A percentile compares a stretch with the other conserved stretches of the same genome.
Evolutionary conservation across 1,140 invertebrate species (phyloP).

Genomic region (Calephelis nemesis): DNA sequence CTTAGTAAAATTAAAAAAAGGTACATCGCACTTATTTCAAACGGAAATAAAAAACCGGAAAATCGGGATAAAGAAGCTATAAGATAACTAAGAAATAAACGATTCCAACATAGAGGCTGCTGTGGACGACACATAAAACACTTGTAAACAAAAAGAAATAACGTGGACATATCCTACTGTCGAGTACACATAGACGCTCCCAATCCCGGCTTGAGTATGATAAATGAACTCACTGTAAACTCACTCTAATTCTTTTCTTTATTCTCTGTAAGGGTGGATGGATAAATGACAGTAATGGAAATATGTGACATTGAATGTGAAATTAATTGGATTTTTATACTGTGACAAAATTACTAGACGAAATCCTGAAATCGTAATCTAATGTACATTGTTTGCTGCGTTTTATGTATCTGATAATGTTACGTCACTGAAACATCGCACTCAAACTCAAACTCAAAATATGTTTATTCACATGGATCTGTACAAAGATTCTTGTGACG

Average conservation of each 20-base stretch:
- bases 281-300: constrained; percentile 63
- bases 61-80: too few species aligned
- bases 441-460: too few species aligned
- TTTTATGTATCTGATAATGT: too few species aligned
- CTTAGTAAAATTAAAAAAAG: not conserved
- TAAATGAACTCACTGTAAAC: constrained; percentile 54
- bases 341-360: not conserved
- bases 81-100: not conserved
- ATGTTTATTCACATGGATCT: too few species aligned
- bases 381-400: too few species aligned
- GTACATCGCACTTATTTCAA: too few species aligned
- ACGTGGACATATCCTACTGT: constrained; percentile 35
- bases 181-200: constrained; percentile 62
- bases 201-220: constrained; percentile 52
- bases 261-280: constrained; percentile 34
- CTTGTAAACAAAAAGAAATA: constrained; percentile 66
- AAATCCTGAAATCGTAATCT: too few species aligned
- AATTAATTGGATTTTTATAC: constrained; percentile 2
- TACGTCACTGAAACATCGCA: too few species aligned
- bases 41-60: too few species aligned
- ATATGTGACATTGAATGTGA: constrained; percentile 42
- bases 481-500: too few species aligned
- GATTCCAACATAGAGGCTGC: not conserved
- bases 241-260: constrained; percentile 53
- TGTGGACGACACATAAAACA: constrained; percentile 28